A percentile compares a stretch with the other conserved stretches of the same genome.
Conservation (phyloP, 1,140 invertebrate species). For the Elymnias hypermnestra region DNA sequence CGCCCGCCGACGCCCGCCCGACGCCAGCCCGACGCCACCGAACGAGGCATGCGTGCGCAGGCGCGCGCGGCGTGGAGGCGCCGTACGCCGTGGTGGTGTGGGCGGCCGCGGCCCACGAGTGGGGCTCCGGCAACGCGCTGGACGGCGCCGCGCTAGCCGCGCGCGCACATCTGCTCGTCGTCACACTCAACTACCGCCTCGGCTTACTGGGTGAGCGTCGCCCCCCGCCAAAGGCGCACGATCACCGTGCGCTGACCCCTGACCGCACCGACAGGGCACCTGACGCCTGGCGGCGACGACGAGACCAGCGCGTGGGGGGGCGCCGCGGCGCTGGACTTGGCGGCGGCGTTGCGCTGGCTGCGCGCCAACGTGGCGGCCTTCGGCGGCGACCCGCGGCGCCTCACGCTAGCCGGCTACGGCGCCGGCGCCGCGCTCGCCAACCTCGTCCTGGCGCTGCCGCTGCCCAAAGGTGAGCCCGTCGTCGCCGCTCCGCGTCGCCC, state of each 20-base stretch:
- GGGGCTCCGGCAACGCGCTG: conserved; percentile 90
- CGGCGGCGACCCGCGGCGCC: conserved; percentile 86
- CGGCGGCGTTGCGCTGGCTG: conserved; percentile 85
- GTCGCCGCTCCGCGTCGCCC: too few species aligned
- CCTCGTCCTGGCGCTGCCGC: conserved; percentile 86
- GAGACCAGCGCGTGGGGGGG: conserved; percentile 43
- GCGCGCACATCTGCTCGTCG: conserved; percentile 91
- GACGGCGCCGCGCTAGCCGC: conserved; percentile 92
- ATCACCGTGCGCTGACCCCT: background rate
- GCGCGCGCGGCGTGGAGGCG: conserved; percentile 84
- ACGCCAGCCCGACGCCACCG: too few species aligned
- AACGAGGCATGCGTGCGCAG: too few species aligned
- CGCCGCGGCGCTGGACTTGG: conserved; percentile 80
- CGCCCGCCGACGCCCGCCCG: too few species aligned
- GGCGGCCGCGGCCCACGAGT: conserved; percentile 90
- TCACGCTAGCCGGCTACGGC: conserved; percentile 92
- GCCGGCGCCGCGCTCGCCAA: conserved; percentile 91
- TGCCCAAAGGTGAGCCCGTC: conserved; percentile 85
- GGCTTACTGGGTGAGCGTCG: conserved; percentile 89
- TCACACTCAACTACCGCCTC: conserved; percentile 93
- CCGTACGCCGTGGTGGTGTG: conserved; percentile 86
- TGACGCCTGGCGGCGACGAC: conserved; percentile 76
- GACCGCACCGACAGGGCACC: conserved; percentile 78
- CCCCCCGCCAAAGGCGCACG: too few species aligned
- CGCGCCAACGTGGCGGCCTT: conserved; percentile 87